Base-by-base conservation (phyloP, 2,113 vertebrate species). In the Chamaetylas fuelleborni region DNA sequence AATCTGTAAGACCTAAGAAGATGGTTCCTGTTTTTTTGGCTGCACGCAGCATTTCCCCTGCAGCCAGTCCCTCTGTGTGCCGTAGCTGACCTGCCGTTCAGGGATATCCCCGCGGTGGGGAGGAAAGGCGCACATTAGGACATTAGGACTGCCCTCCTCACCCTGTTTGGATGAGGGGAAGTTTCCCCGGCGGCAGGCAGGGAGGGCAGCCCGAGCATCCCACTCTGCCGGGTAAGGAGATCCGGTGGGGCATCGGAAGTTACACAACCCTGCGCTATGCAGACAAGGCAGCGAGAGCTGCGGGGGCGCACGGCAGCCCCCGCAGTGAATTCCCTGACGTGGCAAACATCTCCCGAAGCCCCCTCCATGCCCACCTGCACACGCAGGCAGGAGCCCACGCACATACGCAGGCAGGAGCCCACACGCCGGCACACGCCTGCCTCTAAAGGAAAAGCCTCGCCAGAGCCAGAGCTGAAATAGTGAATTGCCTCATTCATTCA, bases 241-340 rank as follows among this genome's bases (percentile, higher is more conserved):
- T 92, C 76, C 86, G 51, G 92, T 2, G 26, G 29, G 86, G 67
- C 80, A 83, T 90, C 83, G 83, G 95, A 93, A 93, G 47, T 97
- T 94, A 97, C 92, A 92, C 94, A 96, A 96, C 33, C 19, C 92
- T 69, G 94, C 36, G 38, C 79, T 62, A 80, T 77, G 86, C 91
- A 77, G 88, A 88, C 86, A 20, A 93, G 76, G 94, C 82, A 92
- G 72, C 5, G n/a, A 95, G 94, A 11, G 0, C 4, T 5, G 94
- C 18, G 88, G 92, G 86, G 95, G 94, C 34, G 36, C 33, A 8
- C 11, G 5, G 24, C 78, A 65, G 92, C 92, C 92, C 85, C 88
- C 81, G 17, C 77, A 91, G 96, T 95, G 95, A 95, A 97, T 97
- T 95, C 95, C 95, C 96, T 97, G 96, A 97, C 91, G 94, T 96